Evolutionary conservation across 2,797 vertebrate species (phyloP), one percentile per base, ranked within the genome.

Genomic region (Percopsis omiscomaycus): DNA sequence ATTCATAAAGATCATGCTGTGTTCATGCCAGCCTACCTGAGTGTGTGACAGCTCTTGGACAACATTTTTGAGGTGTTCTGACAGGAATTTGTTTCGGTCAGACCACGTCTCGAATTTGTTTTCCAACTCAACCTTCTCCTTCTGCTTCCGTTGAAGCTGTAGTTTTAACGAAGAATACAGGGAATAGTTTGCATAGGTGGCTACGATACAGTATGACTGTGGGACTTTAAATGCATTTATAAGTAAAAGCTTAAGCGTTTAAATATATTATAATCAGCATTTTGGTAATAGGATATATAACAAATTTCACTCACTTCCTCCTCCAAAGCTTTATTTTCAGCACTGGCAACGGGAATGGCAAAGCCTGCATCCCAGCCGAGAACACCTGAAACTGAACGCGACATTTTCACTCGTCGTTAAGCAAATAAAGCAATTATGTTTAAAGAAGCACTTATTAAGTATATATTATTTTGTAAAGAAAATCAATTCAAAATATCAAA

Each of bases 321-420:
- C 64, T 95, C 87, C 84, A 97, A 59, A 0, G 80, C 75, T 79
- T 89, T 94, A 90, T 98, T 98, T 59, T 93, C 93, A 3, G 88
- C 68, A 79, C 91, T 95, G 13, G 91, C 89, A 73, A 94, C 91
- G 0, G 96, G 97, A 37, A 96, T 63, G 5, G 93, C 93, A 58
- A 93, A 93, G n/a, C 90, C 92, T 63, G 90, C 78, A 29, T 94
- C 92, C 96, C 96, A 97, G 4, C 71, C 84, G 3, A 94, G 52
- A 56, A 94, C 94, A 1, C 84, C 77, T 63, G 96, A 79, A 45
- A 94, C 73, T 0, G 72, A 0, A 11, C 51, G 63, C 4, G 84
- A 87, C 95, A 96, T 96, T 48, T 56, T 79, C 12, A 8, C 15
- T 3, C 5, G 1, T 2, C 5, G 32, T 5, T 53, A 3, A 5